phyloP scores from a whole-genome alignment of 1,140 invertebrate species.

The Drosophila virilis region DNA sequence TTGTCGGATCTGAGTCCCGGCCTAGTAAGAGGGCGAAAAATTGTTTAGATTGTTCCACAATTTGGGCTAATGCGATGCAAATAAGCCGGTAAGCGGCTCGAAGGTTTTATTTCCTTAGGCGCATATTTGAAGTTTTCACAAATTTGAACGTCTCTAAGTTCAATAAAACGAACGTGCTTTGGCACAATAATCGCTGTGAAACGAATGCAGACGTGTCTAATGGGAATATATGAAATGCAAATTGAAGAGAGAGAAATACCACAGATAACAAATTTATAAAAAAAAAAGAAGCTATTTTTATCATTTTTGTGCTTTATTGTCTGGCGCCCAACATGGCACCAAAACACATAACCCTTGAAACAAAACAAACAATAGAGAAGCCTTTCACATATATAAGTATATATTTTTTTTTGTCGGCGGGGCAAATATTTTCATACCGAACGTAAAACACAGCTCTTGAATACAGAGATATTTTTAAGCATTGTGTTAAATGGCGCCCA shows the following conservation, averaged over 20 bases:
- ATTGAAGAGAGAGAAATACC: background rate
- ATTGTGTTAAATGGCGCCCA: background rate
- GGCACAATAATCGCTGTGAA: background rate
- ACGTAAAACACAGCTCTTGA: background rate
- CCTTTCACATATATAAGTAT: background rate
- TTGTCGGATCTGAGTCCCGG: background rate
- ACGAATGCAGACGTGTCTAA: background rate
- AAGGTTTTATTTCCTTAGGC: no score
- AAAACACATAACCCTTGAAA: background rate
- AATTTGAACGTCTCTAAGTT: background rate
- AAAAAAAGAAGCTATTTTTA: background rate
- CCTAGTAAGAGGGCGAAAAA: constrained; percentile 5
- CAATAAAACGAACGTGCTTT: background rate
- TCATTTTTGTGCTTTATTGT: background rate
- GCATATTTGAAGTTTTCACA: background rate
- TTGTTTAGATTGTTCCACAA: constrained; percentile 21
- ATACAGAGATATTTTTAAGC: background rate
- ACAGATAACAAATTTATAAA: background rate
- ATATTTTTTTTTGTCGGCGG: background rate
- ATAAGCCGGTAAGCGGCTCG: background rate
- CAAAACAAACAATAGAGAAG: background rate
- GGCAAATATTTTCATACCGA: background rate
- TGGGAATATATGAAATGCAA: background rate
- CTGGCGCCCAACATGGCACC: background rate
- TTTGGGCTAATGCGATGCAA: constrained; percentile 11